Conservation (phyloP, 1,140 invertebrate species). For the Heliconius congener region DNA sequence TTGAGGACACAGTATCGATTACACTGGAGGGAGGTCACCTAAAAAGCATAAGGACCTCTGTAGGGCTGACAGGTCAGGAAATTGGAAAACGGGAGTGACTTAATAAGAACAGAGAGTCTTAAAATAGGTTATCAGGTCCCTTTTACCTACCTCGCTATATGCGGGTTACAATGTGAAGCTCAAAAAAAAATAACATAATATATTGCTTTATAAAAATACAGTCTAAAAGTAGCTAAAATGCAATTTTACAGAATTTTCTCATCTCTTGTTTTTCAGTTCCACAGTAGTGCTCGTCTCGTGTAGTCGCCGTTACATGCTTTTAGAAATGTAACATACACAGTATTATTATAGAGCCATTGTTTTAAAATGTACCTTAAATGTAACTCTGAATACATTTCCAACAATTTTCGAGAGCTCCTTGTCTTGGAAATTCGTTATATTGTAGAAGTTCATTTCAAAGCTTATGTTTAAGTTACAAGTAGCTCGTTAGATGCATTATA, state of each 20-base stretch:
- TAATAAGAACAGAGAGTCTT: too few species aligned
- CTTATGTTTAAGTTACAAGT: slow-evolving; percentile 2
- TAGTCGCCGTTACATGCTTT: not conserved
- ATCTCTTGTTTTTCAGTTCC: not conserved
- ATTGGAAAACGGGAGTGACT: too few species aligned
- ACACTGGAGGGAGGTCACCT: too few species aligned
- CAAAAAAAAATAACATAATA: too few species aligned
- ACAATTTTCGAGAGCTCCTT: slow-evolving; percentile 1
- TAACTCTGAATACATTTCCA: not conserved
- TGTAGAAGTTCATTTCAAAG: not conserved
- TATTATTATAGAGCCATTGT: not conserved
- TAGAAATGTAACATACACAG: not conserved
- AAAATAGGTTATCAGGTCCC: too few species aligned
- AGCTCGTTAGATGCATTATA: not conserved
- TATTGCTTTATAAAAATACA: too few species aligned
- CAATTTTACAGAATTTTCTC: not conserved
- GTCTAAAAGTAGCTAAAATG: too few species aligned
- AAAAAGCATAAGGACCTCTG: too few species aligned
- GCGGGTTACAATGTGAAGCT: too few species aligned
- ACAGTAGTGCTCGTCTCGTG: not conserved
- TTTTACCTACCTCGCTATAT: too few species aligned
- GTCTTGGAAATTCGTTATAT: not conserved
- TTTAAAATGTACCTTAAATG: not conserved
- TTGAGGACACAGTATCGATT: too few species aligned
- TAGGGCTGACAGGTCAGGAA: too few species aligned